Percentiles rank a stretch among this genome's conserved stretches.
These are phyloP conservation scores for Liposcelis brunnea DNA, from an alignment of 2,888 invertebrate genomes.

Conservation along the genomic window DNA sequence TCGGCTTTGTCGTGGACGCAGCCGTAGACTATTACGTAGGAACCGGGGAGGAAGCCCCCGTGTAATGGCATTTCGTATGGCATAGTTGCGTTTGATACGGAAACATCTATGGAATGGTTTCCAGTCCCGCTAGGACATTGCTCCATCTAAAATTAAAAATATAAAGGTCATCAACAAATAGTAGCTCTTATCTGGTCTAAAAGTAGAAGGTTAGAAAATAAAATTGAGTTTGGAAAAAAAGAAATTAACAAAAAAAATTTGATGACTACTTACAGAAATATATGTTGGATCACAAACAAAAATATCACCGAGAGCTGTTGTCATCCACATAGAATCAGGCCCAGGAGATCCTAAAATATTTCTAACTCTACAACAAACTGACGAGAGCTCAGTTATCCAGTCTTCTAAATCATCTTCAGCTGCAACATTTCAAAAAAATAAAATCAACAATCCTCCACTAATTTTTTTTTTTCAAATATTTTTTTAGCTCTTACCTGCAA, in stretches of 20 bases:
- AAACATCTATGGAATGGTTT: slow-evolving; percentile 47
- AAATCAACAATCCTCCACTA: too few species aligned
- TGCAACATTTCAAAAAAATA: slow-evolving; percentile 18
- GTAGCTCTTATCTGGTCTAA: too few species aligned
- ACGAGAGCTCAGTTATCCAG: slow-evolving; percentile 67
- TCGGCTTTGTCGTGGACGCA: slow-evolving; percentile 58
- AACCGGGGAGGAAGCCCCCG: slow-evolving; percentile 56
- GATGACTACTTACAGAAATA: slow-evolving; percentile 34
- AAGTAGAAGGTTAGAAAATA: too few species aligned
- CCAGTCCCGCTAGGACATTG: slow-evolving; percentile 21
- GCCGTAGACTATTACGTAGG: slow-evolving; percentile 47
- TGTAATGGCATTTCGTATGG: slow-evolving; percentile 45
- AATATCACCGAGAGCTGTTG: slow-evolving; percentile 62
- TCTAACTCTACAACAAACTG: slow-evolving; percentile 56
- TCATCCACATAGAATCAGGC: slow-evolving; percentile 56
- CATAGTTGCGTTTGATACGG: slow-evolving; percentile 44
- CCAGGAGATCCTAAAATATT: slow-evolving; percentile 52
- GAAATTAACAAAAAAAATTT: too few species aligned
- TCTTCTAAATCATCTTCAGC: slow-evolving; percentile 77
- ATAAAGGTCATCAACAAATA: too few species aligned
- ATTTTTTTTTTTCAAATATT: background rate
- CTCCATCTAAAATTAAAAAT: slow-evolving; percentile 19
- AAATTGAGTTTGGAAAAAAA: too few species aligned
- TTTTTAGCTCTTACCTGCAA: slow-evolving; percentile 24
- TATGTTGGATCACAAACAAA: slow-evolving; percentile 60